Percentiles rank a stretch among this genome's conserved stretches.
Conservation (phyloP, 2,888 invertebrate species). For the Perdita meconis region DNA sequence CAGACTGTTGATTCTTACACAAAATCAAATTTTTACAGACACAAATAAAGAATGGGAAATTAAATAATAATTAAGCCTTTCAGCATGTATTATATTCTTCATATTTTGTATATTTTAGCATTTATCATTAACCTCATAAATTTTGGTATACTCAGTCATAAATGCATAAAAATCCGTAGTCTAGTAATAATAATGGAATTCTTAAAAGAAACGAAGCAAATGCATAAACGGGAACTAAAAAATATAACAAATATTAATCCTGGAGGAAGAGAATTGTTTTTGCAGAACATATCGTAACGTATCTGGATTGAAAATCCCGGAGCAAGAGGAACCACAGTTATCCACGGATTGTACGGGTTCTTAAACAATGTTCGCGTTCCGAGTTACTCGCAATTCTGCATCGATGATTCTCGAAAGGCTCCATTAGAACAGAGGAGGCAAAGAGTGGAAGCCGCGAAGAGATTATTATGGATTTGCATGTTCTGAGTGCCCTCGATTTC, state of each 20-base stretch:
- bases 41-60: too few relatives aligned
- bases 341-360: constrained; percentile 45
- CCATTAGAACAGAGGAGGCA: constrained; percentile 56
- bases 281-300: neutral
- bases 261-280: constrained; percentile 2
- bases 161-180: too few relatives aligned
- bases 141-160: too few relatives aligned
- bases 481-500: constrained; percentile 59
- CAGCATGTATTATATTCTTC: too few relatives aligned
- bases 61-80: too few relatives aligned
- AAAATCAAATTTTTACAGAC: too few relatives aligned
- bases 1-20: too few relatives aligned
- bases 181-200: too few relatives aligned
- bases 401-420: constrained; percentile 58
- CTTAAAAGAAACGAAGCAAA: too few relatives aligned
- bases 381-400: constrained; percentile 55
- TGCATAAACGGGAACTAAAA: neutral
- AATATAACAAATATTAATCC: neutral
- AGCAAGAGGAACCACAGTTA: constrained; percentile 18
- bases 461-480: constrained; percentile 66
- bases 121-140: too few relatives aligned
- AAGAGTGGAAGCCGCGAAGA: constrained; percentile 67
- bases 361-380: constrained; percentile 55
- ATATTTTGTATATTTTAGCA: too few relatives aligned
- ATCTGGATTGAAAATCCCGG: constrained; percentile 1